These are phyloP conservation scores for Sinelater perroti DNA, from an alignment of 2,888 invertebrate species.

Conservation along the genomic window DNA sequence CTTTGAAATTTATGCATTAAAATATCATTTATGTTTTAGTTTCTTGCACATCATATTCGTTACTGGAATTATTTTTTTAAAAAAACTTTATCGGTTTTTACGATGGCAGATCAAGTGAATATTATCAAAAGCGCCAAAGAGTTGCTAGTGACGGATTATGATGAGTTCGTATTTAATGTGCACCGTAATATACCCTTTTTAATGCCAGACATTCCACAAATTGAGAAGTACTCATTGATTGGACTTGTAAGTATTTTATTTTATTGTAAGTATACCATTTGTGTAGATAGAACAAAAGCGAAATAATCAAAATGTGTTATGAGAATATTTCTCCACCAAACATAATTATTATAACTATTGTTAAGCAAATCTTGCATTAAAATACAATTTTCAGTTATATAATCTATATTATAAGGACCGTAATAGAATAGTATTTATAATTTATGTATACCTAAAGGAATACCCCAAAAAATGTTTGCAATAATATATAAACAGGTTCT, in stretches of 20 bases:
- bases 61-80: conserved; percentile 68
- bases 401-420: too few relatives aligned
- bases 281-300: too few relatives aligned
- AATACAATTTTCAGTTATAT: too few relatives aligned
- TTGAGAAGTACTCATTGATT: conserved; percentile 72
- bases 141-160: conserved; percentile 82
- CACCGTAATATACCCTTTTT: conserved; percentile 69
- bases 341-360: too few relatives aligned
- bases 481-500: too few relatives aligned
- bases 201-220: conserved; percentile 61
- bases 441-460: too few relatives aligned
- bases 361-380: too few relatives aligned
- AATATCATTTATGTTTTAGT: conserved; percentile 58
- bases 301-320: too few relatives aligned
- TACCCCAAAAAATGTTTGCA: too few relatives aligned
- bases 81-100: conserved; percentile 67
- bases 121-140: conserved; percentile 73
- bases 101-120: conserved; percentile 66
- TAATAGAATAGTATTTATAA: too few relatives aligned
- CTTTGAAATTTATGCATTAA: background rate
- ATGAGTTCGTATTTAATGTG: conserved; percentile 74
- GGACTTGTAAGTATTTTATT: background rate
- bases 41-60: conserved; percentile 67
- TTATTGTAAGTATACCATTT: too few relatives aligned
- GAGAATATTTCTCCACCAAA: too few relatives aligned